Conservation (phyloP, 2,797 vertebrate species). For the Propithecus perrieri region DNA sequence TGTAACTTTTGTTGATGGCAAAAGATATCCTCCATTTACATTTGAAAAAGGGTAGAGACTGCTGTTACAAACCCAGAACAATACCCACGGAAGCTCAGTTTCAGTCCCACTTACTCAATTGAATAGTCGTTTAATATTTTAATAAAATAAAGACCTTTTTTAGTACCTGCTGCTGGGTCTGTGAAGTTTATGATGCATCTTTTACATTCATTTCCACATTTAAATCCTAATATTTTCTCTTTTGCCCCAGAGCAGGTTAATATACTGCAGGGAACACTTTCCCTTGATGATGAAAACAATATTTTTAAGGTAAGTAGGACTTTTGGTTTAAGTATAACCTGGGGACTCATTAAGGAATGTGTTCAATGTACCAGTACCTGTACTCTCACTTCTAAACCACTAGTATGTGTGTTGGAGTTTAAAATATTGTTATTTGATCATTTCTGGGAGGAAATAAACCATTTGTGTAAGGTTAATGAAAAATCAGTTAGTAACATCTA, state of each 20-base stretch:
- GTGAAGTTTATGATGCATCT: constrained; percentile 79
- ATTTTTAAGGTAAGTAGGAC: constrained; percentile 81
- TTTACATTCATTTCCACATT: constrained; percentile 79
- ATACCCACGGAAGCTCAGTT: constrained; percentile 66
- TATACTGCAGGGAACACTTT: constrained; percentile 81
- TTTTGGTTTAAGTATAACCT: constrained; percentile 80
- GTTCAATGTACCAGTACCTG: constrained; percentile 40
- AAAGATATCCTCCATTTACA: constrained; percentile 76
- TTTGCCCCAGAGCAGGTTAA: constrained; percentile 77
- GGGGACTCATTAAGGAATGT: constrained; percentile 64
- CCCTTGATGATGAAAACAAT: constrained; percentile 84
- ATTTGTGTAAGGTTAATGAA: constrained; percentile 32
- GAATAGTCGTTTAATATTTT: constrained; percentile 79
- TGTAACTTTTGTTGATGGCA: constrained; percentile 80
- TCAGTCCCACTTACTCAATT: constrained; percentile 66
- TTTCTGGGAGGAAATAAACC: neutral
- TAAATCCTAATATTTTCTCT: constrained; percentile 83
- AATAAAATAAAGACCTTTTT: constrained; percentile 82
- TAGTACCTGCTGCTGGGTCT: constrained; percentile 73
- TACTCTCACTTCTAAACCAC: constrained; percentile 37
- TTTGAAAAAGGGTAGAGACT: constrained; percentile 73
- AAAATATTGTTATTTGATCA: constrained; percentile 51
- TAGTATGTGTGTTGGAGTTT: neutral
- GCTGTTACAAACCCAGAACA: constrained; percentile 74
- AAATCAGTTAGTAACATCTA: neutral